Evolutionary conservation across 2,113 vertebrate genomes (phyloP).

Genomic region (Lagenorhynchus albirostris): DNA sequence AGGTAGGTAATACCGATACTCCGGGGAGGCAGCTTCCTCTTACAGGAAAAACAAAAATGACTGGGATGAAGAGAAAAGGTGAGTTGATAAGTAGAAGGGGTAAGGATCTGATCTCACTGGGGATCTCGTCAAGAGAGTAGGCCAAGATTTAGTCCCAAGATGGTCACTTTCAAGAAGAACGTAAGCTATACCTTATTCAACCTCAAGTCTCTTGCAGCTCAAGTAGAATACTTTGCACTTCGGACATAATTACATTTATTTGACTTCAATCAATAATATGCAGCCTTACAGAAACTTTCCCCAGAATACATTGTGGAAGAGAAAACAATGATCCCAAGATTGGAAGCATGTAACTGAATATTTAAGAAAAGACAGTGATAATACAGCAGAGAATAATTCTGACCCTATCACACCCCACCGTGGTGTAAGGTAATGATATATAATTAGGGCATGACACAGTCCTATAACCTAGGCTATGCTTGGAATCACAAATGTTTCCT

Average conservation of each 20-base stretch:
- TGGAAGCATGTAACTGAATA: background rate
- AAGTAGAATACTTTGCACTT: background rate
- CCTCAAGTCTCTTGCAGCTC: background rate
- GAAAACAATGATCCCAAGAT: background rate
- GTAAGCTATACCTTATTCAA: background rate
- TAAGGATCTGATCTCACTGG: background rate
- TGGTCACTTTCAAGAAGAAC: slow-evolving; percentile 6
- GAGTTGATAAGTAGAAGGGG: background rate
- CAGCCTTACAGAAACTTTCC: background rate
- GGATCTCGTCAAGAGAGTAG: background rate
- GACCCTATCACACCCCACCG: background rate
- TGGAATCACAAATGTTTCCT: background rate
- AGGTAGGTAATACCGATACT: background rate
- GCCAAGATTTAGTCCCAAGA: background rate
- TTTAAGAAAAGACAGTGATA: background rate
- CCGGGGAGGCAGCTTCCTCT: background rate
- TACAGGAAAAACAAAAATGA: background rate
- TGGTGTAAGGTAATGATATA: background rate
- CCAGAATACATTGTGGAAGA: background rate
- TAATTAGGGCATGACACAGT: background rate
- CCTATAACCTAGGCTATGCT: background rate
- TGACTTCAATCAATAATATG: background rate
- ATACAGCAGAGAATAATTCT: background rate
- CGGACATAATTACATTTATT: background rate
- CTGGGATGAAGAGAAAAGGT: background rate